Base-by-base conservation (phyloP, 2,113 vertebrate genomes). In the Ochotona curzoniae region DNA sequence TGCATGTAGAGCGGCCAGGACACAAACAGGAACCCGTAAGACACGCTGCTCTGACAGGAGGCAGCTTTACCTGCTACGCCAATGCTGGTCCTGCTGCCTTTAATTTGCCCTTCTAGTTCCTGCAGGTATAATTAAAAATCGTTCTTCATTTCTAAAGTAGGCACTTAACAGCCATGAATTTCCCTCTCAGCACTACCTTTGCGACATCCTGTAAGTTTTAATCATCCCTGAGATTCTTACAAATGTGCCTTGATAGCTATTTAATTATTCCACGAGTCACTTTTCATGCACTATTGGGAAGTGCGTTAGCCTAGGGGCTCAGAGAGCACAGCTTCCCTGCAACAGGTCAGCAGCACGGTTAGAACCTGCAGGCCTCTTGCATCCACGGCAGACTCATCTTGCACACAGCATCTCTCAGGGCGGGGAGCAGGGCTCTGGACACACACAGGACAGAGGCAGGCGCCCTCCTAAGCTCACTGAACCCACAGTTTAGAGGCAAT, bases 141-240 rank as follows among this genome's bases (percentile, higher is more conserved):
- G 28, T 61, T 49, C 51, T 67, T 47, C 25, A 25, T 87, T 49
- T 75, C 44, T 60, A 86, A 61, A 32, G 2, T 28, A 32, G 21
- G 51, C 14, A n/a, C 70, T 83, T 83, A 87, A 44, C 6, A 60
- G 26, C 13, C 57, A 66, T 23, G 26, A 47, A 49, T 49, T 73
- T 83, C 66, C 54, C 78, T 88, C 8, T 94, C 23, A 61, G 32
- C 26, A 57, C 64, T 79, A 47, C n/a, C 79, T 92, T 70, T 66
- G n/a, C 44, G 49, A 47, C 11, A 21, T 49, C 71, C 32, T 8
- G 0, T 74, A 25, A 49, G 7, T 81, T 74, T 74, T 47, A 81
- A 67, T 61, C 49, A 57, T 30, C 32, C 38, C 51, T 70, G 47
- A 69, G 15, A n/a, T 63, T 75, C 51, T 76, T 60, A 74, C 38